phyloP scores from a whole-genome alignment of 23 tunicate genomes.

The Halocynthia roretzi region DNA sequence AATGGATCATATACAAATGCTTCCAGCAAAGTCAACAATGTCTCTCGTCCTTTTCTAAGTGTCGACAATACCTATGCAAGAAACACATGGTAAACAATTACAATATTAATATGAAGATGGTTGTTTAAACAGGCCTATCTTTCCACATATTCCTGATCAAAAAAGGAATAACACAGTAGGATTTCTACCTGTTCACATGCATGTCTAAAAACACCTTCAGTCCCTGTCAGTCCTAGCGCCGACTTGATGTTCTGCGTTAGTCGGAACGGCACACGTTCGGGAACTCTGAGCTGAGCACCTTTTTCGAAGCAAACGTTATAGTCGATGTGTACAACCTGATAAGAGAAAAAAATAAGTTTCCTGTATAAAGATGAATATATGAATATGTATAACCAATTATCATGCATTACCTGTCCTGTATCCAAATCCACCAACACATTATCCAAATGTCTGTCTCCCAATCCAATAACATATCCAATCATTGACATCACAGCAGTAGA shows the following conservation, averaged over 20 bases:
- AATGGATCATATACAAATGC: constrained; percentile 98
- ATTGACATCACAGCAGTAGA: constrained; percentile 99
- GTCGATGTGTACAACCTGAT: constrained; percentile 97
- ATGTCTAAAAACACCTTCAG: constrained; percentile 79
- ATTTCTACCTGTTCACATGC: constrained; percentile 77
- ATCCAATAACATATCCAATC: constrained; percentile 97
- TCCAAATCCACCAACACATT: constrained; percentile 93
- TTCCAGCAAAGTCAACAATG: constrained; percentile 85
- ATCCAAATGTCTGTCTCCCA: constrained; percentile 98
- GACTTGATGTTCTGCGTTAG: constrained; percentile 79
- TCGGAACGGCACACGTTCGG: constrained; percentile 91
- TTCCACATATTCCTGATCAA: not conserved
- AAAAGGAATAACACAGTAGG: not conserved
- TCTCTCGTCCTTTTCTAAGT: constrained; percentile 90
- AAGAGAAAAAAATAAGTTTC: not conserved
- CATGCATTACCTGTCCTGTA: constrained; percentile 70
- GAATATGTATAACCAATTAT: not conserved
- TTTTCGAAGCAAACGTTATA: constrained; percentile 99
- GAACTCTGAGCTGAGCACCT: constrained; percentile 85
- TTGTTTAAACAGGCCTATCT: not conserved
- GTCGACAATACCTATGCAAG: constrained; percentile 55
- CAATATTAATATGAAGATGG: not conserved
- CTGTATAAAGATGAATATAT: not conserved
- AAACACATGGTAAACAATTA: not conserved
- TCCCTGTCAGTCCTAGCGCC: constrained; percentile 84